Evolutionary conservation across 1,140 invertebrate genomes (phyloP), one percentile per base, ranked within the genome.

Genomic region (Scaptodrosophila lebanonensis): DNA sequence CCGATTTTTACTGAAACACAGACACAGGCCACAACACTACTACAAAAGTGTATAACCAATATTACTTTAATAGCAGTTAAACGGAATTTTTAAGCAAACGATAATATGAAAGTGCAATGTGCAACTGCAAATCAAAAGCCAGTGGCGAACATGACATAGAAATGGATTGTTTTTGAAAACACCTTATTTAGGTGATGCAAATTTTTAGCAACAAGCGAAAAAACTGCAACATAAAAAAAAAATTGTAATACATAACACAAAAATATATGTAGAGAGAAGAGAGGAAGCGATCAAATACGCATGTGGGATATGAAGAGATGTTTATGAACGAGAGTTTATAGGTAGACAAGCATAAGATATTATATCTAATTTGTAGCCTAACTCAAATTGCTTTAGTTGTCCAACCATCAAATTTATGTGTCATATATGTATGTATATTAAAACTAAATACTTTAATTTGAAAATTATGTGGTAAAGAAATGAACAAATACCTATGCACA

Each of bases 51-150:
- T 1, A 29, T 48, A 67, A 42, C 49, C 45, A 64, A 52, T 64
- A 79, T 79, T 82, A 79, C 73, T 82, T 79, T 79, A 79, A 79
- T 82, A 79, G 73, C 56, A 68, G 65, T 66, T 68, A 73, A 65
- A 75, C 56, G n/a, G n/a, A n/a, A 70, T 52, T 61, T 51, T 58
- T 65, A 79, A 66, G 68, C 64, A 44, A 61, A 36, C 59, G 40
- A 44, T 50, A 47, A 62, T 48, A 50, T 22, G 20, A 53, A 12
- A 32, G 16, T 39, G 35, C 20, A 52, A 45, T 33, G 32, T 15
- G 17, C 18, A 30, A 29, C 16, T 6, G 49, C 30, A 13, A 20
- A 43, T 42, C 29, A 4, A 44, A 61, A 25, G n/a, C n/a, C n/a
- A n/a, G n/a, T n/a, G n/a, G n/a, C n/a, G n/a, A n/a, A n/a, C n/a